Percentiles rank a stretch among this genome's conserved stretches.
phyloP scores from a whole-genome alignment of 2,113 vertebrate species.

The Lathamus discolor region DNA sequence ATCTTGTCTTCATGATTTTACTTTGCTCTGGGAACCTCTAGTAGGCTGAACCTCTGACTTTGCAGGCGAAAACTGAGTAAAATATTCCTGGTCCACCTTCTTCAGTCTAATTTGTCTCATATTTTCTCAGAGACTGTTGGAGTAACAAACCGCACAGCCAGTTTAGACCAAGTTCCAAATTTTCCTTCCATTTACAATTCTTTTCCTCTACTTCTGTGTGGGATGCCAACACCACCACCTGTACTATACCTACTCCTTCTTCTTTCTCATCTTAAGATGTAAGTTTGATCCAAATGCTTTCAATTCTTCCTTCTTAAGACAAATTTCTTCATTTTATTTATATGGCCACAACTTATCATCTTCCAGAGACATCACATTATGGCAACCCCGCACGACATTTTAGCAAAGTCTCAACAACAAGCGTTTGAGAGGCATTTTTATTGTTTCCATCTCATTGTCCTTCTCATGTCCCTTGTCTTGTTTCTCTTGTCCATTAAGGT shows the following conservation, averaged over 20 bases:
- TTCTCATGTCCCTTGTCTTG: background rate
- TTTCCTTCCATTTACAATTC: slow-evolving; percentile 37
- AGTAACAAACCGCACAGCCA: background rate
- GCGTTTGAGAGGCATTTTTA: background rate
- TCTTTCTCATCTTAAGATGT: background rate
- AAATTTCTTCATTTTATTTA: background rate
- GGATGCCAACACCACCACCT: background rate
- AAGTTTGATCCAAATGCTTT: background rate
- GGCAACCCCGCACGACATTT: background rate
- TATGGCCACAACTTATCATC: background rate
- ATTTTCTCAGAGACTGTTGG: background rate
- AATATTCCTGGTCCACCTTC: slow-evolving; percentile 12
- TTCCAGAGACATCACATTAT: background rate
- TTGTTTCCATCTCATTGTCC: background rate
- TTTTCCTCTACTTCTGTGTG: slow-evolving; percentile 8
- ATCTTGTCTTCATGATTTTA: slow-evolving; percentile 6
- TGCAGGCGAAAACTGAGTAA: slow-evolving; percentile 15
- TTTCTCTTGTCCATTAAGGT: background rate
- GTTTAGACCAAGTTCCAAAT: slow-evolving; percentile 8
- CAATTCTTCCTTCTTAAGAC: background rate
- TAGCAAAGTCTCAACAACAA: background rate
- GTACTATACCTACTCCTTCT: background rate
- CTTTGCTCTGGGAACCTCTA: background rate
- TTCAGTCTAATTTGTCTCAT: background rate
- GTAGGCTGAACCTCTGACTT: background rate